Evolutionary conservation across 2,888 invertebrate genomes (phyloP), one percentile per base, ranked within the genome.

Genomic region (Pteria penguin): DNA sequence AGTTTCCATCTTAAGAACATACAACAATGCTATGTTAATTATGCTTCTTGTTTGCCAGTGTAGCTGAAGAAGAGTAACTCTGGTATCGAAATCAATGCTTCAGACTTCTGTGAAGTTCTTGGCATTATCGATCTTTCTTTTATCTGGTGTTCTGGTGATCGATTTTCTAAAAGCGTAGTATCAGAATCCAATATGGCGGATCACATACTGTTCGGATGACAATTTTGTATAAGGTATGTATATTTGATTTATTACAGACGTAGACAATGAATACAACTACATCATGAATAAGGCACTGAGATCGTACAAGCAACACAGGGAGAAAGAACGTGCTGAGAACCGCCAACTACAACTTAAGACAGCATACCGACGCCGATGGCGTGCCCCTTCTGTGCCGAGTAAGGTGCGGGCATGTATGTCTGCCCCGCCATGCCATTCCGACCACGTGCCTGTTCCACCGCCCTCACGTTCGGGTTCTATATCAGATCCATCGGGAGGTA

Each of bases 211-310:
- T 65, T 36, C n/a, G 27, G 45, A 14, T 31, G 31, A 31, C 27
- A 65, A 65, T 36, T 24, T 65, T 32, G 27, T 65, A 45, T 36
- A 61, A 11, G 22, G 24, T 26, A 8, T 24, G 4, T 60, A 5
- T 26, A 60, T 60, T 26, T 26, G 33, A 67, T 57, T 11, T 76
- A 27, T 76, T 18, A 74, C 82, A 87, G 87, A 87, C 80, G 77
- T 87, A 11, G 86, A 87, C 62, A 80, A 85, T 54, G 87, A 87
- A 36, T 84, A 87, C 62, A 84, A 84, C 52, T 84, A 85, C 65
- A 87, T 87, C 55, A 87, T 87, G 86, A 82, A 82, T 22, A 83
- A 84, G 72, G 87, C 87, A 5, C 68, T 87, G n/a, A 76, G 72
- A 61, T 86, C 87, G 2, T 86, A 87, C 72, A 76, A 72, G 62